A percentile compares a stretch with the other conserved stretches of the same genome.
Conservation (phyloP, 2,888 invertebrate species). For the Hymenopus coronatus region DNA sequence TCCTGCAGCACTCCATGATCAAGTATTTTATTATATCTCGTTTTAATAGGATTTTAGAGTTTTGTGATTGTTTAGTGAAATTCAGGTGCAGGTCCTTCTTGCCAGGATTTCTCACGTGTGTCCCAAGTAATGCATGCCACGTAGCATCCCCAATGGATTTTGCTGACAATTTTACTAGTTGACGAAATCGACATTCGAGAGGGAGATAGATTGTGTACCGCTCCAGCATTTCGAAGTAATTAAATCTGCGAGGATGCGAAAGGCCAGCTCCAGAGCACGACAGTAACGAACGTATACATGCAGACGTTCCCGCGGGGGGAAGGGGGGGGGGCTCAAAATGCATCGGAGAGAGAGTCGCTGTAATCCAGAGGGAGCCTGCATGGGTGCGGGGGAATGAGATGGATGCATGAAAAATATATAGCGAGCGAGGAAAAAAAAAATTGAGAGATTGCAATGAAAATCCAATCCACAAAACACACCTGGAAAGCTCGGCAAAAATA, state of each 20-base stretch:
- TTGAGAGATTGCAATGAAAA: constrained; percentile 7
- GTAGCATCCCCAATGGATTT: background rate
- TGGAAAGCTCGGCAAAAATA: background rate
- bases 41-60: too few relatives aligned
- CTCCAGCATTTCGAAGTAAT: constrained; percentile 4
- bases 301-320: background rate
- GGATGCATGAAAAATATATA: background rate
- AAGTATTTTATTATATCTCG: too few relatives aligned
- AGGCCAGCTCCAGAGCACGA: background rate
- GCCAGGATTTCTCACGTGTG: background rate
- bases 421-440: background rate
- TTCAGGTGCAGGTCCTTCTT: background rate
- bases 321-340: background rate
- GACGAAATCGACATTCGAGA: constrained; percentile 7
- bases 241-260: constrained; percentile 13
- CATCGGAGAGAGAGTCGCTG: background rate
- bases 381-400: background rate
- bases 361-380: background rate
- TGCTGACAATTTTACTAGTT: constrained; percentile 4
- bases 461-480: constrained; percentile 2
- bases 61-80: too few relatives aligned
- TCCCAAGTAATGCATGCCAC: background rate
- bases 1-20: too few relatives aligned
- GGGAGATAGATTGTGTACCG: background rate
- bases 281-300: background rate